Evolutionary conservation across 2,797 vertebrate genomes (phyloP).

Genomic region (Sternotherus odoratus): DNA sequence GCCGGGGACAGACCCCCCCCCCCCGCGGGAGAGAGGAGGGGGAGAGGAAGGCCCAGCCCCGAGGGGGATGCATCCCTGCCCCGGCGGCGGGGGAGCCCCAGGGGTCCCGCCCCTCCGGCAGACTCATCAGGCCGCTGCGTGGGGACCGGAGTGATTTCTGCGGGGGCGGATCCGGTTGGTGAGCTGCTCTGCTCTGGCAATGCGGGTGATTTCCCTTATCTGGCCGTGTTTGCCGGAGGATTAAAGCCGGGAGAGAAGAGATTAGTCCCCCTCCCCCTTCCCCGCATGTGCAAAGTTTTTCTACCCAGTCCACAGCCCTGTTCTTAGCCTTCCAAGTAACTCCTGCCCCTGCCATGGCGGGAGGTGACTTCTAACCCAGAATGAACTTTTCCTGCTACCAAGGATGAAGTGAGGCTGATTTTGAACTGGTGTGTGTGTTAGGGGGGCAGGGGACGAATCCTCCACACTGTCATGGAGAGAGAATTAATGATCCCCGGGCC

Average conservation of each 20-base stretch:
- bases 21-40: no score
- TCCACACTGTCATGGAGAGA: background rate
- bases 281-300: background rate
- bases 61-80: no score
- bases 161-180: accelerated
- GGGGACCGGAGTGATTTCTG: background rate
- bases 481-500: background rate
- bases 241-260: constrained; percentile 49
- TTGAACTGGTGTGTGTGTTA: background rate
- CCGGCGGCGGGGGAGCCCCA: no score
- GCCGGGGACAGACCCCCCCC: no score
- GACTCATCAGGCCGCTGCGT: no score
- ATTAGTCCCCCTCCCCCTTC: constrained; percentile 40
- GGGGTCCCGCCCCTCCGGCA: no score
- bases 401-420: background rate
- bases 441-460: background rate
- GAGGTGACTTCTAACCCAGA: background rate
- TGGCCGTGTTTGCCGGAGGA: constrained; percentile 58
- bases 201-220: constrained; percentile 66
- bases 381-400: background rate
- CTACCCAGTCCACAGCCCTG: background rate
- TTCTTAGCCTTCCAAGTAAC: background rate
- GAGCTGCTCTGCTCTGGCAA: constrained; percentile 20
- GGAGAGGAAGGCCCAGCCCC: no score
- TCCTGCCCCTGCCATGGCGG: background rate